Base-by-base conservation (phyloP, 2,888 invertebrate species). In the Sinelater perroti region DNA sequence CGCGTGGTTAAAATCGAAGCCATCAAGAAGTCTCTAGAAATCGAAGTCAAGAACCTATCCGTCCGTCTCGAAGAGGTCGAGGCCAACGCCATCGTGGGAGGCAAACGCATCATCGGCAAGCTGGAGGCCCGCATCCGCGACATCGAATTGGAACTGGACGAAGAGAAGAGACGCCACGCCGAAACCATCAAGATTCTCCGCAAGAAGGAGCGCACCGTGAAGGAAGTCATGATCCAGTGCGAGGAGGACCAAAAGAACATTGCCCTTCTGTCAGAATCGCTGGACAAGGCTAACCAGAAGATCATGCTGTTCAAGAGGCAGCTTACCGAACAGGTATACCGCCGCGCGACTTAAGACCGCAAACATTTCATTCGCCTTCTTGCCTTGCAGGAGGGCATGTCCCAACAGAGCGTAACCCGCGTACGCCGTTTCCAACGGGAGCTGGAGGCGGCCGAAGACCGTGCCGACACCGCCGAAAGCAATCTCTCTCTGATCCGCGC, bases 391-490 rank as follows among this genome's bases (percentile, higher is more conserved):
- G 95, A 96, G 86, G 93, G 94, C 72, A 84, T 93, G 80, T 94
- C 94, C 70, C 88, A 89, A 80, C 94, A 94, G 81, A 93, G 90
- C 81, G 90, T 97, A 72, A 95, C 95, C 78, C 88, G 97, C 78
- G 96, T 96, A 70, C 94, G 97, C 80, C 90, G 96, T 82, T 97
- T 97, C 95, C 97, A 97, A 81, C 90, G 97, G 74, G 97, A 97
- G 82, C 82, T 97, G 78, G 97, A 97, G 80, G 96, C 97, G 49
- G 97, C 97, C 68, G 97, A 97, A 80, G 96, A 96, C 80, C 92
- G 97, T 71, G 96, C 96, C 72, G 96, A 97, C 74, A 87, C 87
- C 71, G 96, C 96, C 71, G 96, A 97, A 83, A 92, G 91, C 85
- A 95, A 92, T 81, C 86, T 97, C 79, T 89, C 91, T 72, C 85